A percentile compares a stretch with the other conserved stretches of the same genome.
Evolutionary conservation across 2,797 vertebrate genomes (phyloP).

Genomic region (Margarornis squamiger): DNA sequence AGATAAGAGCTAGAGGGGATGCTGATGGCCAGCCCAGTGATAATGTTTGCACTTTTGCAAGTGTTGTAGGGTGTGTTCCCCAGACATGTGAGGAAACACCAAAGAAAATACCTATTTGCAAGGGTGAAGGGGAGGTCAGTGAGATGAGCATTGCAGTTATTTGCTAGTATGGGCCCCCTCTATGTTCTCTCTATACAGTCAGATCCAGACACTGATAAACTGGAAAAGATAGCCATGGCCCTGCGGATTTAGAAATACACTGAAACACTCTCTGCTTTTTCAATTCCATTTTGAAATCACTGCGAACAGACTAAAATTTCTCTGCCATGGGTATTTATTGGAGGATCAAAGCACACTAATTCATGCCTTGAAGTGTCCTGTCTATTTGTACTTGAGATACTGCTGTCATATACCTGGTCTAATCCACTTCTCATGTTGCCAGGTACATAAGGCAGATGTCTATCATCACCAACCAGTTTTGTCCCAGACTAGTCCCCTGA

Average conservation of each 20-base stretch:
- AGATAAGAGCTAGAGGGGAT: constrained; percentile 9
- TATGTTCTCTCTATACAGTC: not conserved
- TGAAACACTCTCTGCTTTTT: not conserved
- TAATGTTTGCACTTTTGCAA: constrained; percentile 4
- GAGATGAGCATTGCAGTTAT: not conserved
- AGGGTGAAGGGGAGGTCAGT: constrained; percentile 23
- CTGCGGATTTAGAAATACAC: not conserved
- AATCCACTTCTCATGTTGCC: not conserved
- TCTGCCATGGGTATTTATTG: not conserved
- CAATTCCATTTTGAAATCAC: not conserved
- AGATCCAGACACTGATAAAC: not conserved
- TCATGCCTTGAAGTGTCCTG: not conserved
- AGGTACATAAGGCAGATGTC: not conserved
- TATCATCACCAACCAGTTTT: not conserved
- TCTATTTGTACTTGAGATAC: not conserved
- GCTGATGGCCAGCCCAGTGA: not conserved
- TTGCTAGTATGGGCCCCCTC: not conserved
- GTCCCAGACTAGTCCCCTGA: not conserved
- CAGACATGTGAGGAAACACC: constrained; percentile 15
- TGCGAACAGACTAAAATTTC: not conserved
- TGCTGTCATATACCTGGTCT: not conserved
- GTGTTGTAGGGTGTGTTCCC: constrained; percentile 1
- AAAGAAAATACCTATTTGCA: constrained; percentile 21
- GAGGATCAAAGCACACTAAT: not conserved
- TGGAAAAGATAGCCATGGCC: not conserved